A percentile compares a stretch with the other conserved stretches of the same genome.
Evolutionary conservation across 2,113 vertebrate species (phyloP).

Genomic region (Xenopus laevis): DNA sequence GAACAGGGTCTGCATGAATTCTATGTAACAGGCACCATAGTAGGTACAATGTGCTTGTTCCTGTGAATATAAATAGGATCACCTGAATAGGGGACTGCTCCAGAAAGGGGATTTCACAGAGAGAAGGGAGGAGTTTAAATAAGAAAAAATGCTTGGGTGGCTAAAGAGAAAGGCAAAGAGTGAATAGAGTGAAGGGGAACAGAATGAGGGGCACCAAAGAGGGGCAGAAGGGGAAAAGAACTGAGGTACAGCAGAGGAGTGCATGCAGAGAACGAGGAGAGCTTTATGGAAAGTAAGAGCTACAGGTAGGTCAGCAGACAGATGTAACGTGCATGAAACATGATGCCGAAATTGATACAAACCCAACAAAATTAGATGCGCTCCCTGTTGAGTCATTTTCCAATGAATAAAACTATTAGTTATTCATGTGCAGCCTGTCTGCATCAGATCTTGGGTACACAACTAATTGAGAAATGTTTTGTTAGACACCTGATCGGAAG

Average conservation of each 20-base stretch:
- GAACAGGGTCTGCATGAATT: background rate
- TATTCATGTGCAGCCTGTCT: constrained; percentile 22
- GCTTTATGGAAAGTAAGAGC: constrained; percentile 3
- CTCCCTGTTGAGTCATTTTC: constrained; percentile 20
- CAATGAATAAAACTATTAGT: constrained; percentile 23
- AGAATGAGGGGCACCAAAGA: constrained; percentile 21
- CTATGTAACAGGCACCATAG: background rate
- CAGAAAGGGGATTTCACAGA: constrained; percentile 18
- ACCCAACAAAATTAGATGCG: constrained; percentile 28
- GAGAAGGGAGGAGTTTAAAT: constrained; percentile 26
- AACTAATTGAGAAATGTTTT: constrained; percentile 9
- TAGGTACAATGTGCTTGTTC: constrained; percentile 17
- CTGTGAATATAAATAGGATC: constrained; percentile 16
- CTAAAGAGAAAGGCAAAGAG: constrained; percentile 19
- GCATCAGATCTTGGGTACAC: constrained; percentile 8
- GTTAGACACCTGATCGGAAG: background rate
- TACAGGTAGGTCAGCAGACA: constrained; percentile 30
- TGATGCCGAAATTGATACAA: constrained; percentile 27
- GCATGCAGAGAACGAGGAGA: background rate
- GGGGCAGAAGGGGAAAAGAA: background rate
- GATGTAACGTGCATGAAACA: constrained; percentile 12
- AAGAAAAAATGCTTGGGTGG: background rate
- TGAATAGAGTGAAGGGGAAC: constrained; percentile 31
- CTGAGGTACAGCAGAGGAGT: constrained; percentile 13
- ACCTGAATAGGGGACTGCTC: constrained; percentile 37